A percentile compares a stretch with the other conserved stretches of the same genome.
Conservation (phyloP, 2,888 invertebrate genomes). For the Phyto melanocephala region DNA sequence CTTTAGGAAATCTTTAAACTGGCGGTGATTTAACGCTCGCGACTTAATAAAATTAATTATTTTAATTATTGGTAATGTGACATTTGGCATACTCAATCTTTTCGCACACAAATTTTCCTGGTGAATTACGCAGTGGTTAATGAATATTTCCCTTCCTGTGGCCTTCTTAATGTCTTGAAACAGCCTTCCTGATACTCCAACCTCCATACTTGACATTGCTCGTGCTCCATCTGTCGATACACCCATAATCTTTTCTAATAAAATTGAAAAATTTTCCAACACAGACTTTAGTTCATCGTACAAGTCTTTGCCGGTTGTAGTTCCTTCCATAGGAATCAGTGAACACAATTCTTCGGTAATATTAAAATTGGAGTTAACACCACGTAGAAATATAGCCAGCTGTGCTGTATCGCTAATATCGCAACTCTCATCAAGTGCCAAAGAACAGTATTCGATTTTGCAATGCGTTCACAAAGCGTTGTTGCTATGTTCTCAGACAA, state of each 20-base stretch:
- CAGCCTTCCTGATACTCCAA: neutral
- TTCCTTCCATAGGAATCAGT: too few relatives aligned
- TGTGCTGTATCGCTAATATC: constrained; percentile 13
- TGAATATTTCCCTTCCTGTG: neutral
- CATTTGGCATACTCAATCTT: neutral
- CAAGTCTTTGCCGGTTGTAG: neutral
- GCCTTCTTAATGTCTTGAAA: constrained; percentile 1
- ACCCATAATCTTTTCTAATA: neutral
- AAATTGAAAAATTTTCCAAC: neutral
- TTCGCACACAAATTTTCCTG: neutral
- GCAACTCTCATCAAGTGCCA: constrained; percentile 17
- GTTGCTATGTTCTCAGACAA: neutral
- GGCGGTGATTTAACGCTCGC: too few relatives aligned
- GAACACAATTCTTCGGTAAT: neutral
- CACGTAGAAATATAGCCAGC: constrained; percentile 21
- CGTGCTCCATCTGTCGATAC: neutral
- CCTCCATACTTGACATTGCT: neutral
- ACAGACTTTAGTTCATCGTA: neutral
- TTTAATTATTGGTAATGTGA: neutral
- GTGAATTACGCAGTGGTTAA: neutral
- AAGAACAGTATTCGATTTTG: constrained; percentile 9
- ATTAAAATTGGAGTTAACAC: constrained; percentile 3
- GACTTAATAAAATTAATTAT: too few relatives aligned
- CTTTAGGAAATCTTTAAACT: too few relatives aligned
- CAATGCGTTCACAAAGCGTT: constrained; percentile 7